Evolutionary conservation across 2,113 vertebrate species (phyloP).

Genomic region (Nothobranchius kuhntae): DNA sequence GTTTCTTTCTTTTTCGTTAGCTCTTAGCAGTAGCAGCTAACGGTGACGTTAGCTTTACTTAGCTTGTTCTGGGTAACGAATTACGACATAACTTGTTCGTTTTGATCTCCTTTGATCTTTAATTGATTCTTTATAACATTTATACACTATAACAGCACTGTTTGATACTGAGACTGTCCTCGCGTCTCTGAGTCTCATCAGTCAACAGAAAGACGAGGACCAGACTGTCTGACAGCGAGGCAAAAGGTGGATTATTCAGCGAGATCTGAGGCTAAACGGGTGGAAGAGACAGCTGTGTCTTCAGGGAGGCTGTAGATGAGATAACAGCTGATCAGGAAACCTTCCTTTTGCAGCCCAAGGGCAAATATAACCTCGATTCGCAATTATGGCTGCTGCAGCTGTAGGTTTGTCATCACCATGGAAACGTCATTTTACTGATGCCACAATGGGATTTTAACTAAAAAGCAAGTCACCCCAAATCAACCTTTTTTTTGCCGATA

Average conservation of each 20-base stretch:
- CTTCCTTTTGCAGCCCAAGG: slow-evolving; percentile 27
- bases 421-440: too few relatives aligned
- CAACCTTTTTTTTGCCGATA: too few relatives aligned
- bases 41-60: slow-evolving; percentile 3
- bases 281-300: neutral
- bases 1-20: slow-evolving; percentile 28
- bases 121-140: too few relatives aligned
- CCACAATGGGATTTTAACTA: too few relatives aligned
- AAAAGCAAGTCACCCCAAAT: too few relatives aligned
- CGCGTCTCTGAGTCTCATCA: neutral
- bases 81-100: rapidly evolving
- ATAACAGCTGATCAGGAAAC: neutral
- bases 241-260: slow-evolving; percentile 14
- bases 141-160: neutral
- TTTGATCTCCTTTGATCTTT: rapidly evolving
- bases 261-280: neutral
- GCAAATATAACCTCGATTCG: slow-evolving; percentile 2
- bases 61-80: neutral
- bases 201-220: neutral
- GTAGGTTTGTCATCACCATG: neutral
- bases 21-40: slow-evolving; percentile 52
- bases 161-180: neutral
- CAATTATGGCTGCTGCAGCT: slow-evolving; percentile 9
- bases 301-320: neutral
- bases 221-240: slow-evolving; percentile 8